Evolutionary conservation across 2,888 invertebrate species (phyloP), one percentile per base, ranked within the genome.

Genomic region (Oxystoma pomonae): DNA sequence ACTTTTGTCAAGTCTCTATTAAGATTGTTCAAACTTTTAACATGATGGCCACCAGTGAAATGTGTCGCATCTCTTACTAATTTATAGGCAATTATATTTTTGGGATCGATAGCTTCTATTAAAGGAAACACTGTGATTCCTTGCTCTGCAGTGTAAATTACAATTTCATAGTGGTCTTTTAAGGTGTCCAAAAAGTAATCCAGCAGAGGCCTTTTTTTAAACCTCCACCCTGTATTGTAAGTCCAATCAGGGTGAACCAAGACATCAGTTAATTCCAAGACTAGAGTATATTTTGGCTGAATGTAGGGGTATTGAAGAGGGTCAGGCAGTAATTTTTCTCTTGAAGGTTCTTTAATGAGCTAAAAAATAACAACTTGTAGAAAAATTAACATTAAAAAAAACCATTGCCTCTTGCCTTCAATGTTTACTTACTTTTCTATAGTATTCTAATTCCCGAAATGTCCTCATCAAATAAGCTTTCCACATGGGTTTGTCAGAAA

Each of bases 241-340:
- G 97, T 97, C 98, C 98, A 99, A 79, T 98, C 98, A 0, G 98
- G 98, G 80, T 98, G 96, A 16, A 99, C 94, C 16, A 99, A 84
- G 12, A 99, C 89, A 75, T 96, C 98, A 49, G 94, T 98, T 84
- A 98, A 87, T 83, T 99, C 99, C 62, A 99, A 81, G 22, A 98
- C 93, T 35, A 99, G 83, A 0, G 99, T 99, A 80, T 97, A 99
- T 0, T 94, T 93, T n/a, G 98, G 98, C 81, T 99, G 98, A 22
- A 86, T 81, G 80, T 96, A 98, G 0, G 98, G 98, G 65, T 90
- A 86, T 64, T 90, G 88, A 19, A 98, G 79, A 0, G 96, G 94
- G 80, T 98, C 98, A 2, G 99, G 99, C 65, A 99, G 83, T 7
- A 99, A 82, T 78, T 95, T 94, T 67, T 94, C 92, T 58, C 97